Evolutionary conservation across 2,888 invertebrate species (phyloP).

Genomic region (Drosophila dives): DNA sequence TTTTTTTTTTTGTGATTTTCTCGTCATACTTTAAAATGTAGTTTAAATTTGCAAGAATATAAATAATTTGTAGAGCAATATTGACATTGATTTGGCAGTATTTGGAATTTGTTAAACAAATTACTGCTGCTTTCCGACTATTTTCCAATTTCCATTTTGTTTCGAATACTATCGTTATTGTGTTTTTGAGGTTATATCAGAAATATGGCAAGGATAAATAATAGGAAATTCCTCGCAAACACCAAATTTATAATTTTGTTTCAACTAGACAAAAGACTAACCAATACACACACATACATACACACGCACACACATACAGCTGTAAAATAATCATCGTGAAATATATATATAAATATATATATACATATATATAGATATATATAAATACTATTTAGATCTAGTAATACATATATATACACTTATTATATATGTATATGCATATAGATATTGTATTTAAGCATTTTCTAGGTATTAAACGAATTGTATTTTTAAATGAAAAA

Average conservation of each 20-base stretch:
- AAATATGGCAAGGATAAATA: slow-evolving; percentile 22
- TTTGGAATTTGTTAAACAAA: slow-evolving; percentile 55
- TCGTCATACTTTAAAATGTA: not conserved
- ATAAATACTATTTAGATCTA: slow-evolving; percentile 41
- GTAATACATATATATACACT: slow-evolving; percentile 45
- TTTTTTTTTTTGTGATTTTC: slow-evolving; percentile 4
- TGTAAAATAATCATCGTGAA: slow-evolving; percentile 10
- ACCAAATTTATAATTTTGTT: slow-evolving; percentile 24
- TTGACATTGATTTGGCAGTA: slow-evolving; percentile 10
- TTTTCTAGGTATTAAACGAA: slow-evolving; percentile 76
- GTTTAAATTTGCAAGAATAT: not conserved
- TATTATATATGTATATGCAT: slow-evolving; percentile 54
- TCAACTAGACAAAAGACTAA: slow-evolving; percentile 27
- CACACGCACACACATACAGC: slow-evolving; percentile 22
- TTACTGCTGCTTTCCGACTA: slow-evolving; percentile 10
- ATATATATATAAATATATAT: slow-evolving; percentile 30
- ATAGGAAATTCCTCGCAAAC: slow-evolving; percentile 12
- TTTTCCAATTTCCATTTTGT: not conserved
- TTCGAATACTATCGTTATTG: slow-evolving; percentile 7
- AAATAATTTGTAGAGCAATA: slow-evolving; percentile 5
- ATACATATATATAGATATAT: slow-evolving; percentile 28
- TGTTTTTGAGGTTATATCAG: slow-evolving; percentile 7
- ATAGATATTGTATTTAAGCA: slow-evolving; percentile 76
- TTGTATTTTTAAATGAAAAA: slow-evolving; percentile 72
- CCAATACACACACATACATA: slow-evolving; percentile 17